Conservation (phyloP, 2,113 vertebrate species). For the Laterallus jamaicensis region DNA sequence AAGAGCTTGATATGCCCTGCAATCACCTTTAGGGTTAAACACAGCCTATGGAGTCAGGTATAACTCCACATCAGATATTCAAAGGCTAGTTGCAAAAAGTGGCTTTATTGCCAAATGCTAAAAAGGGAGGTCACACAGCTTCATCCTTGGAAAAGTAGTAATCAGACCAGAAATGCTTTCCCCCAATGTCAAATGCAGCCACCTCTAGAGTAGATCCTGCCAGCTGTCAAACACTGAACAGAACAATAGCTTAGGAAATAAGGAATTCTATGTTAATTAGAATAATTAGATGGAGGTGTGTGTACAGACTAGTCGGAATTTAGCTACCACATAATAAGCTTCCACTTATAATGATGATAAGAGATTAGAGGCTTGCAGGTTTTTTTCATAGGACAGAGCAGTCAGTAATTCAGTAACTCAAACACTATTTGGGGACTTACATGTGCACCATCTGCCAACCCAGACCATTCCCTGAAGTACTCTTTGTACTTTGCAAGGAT, state of each 20-base stretch:
- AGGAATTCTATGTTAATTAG: conserved; percentile 3
- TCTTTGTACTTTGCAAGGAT: background rate
- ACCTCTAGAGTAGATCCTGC: background rate
- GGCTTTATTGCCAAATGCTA: background rate
- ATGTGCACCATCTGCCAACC: background rate
- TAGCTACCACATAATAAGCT: background rate
- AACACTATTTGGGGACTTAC: background rate
- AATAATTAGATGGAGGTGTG: conserved; percentile 25
- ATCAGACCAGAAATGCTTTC: background rate
- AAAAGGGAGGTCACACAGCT: background rate
- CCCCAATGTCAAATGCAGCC: conserved; percentile 3
- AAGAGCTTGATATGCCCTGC: background rate
- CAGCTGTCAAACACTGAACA: background rate
- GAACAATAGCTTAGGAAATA: conserved; percentile 41
- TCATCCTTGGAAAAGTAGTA: background rate
- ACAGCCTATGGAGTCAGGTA: background rate
- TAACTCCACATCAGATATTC: background rate
- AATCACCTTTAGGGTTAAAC: background rate
- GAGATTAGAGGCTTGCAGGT: background rate
- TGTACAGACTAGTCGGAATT: background rate
- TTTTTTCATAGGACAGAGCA: background rate
- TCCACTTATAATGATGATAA: background rate
- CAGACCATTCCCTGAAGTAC: background rate
- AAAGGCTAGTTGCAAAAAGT: background rate
- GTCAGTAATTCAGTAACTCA: background rate